phyloP scores from a whole-genome alignment of 2,113 vertebrate species.

The Python bivittatus region DNA sequence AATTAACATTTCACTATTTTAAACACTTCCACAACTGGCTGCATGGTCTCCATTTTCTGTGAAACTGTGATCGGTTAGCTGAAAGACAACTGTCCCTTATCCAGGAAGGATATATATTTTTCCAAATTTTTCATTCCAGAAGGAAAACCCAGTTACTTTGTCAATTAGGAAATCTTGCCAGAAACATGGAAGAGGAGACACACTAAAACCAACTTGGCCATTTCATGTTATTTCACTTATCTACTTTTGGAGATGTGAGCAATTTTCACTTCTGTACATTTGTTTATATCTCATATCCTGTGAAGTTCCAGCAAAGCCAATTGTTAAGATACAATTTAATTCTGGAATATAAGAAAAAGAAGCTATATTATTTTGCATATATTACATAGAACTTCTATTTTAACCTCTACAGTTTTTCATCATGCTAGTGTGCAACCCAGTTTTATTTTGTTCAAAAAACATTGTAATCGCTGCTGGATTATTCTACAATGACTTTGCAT shows the following conservation, averaged over 20 bases:
- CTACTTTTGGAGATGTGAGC: neutral
- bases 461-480: neutral
- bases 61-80: neutral
- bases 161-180: neutral
- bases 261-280: neutral
- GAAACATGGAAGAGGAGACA: neutral
- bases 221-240: neutral
- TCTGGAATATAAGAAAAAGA: neutral
- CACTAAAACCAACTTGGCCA: neutral
- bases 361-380: conserved; percentile 28
- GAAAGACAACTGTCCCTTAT: neutral
- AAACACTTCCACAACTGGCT: neutral
- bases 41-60: neutral
- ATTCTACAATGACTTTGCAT: conserved; percentile 18
- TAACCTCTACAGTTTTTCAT: conserved; percentile 31
- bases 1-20: neutral
- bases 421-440: neutral
- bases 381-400: neutral
- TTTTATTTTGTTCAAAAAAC: conserved; percentile 48
- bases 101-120: neutral
- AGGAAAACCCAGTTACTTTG: neutral
- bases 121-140: neutral
- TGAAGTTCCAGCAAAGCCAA: neutral
- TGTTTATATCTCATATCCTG: neutral
- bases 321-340: rapidly evolving